Evolutionary conservation across 2,797 vertebrate species (phyloP).

Genomic region (Eulemur coronatus): DNA sequence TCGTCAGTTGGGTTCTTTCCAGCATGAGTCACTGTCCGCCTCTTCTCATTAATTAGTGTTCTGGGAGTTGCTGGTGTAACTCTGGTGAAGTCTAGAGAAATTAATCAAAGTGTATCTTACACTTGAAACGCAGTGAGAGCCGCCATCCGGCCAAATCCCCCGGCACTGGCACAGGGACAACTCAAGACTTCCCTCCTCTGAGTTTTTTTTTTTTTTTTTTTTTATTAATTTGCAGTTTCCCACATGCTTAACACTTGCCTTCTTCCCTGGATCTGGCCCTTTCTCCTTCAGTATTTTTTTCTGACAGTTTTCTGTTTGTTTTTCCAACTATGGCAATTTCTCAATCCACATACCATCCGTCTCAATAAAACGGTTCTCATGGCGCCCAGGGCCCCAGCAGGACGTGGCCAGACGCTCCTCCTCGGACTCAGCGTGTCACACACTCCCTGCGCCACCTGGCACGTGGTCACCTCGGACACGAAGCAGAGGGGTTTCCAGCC

Average conservation of each 20-base stretch:
- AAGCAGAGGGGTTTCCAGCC: background rate
- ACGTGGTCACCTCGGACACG: background rate
- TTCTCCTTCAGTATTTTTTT: conserved; percentile 26
- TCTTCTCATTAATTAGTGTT: conserved; percentile 36
- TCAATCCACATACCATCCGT: background rate
- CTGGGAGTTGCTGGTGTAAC: conserved; percentile 76
- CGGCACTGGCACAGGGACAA: conserved; percentile 46
- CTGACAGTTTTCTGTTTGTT: conserved; percentile 1
- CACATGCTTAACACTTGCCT: background rate
- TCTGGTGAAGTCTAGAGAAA: conserved; percentile 72
- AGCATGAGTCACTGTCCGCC: conserved; percentile 83
- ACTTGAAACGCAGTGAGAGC: conserved; percentile 49
- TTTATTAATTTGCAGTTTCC: background rate
- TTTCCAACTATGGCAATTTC: conserved; percentile 39
- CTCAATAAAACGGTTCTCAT: conserved; percentile 40
- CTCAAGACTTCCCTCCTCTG: background rate
- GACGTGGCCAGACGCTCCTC: background rate
- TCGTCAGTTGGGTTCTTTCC: conserved; percentile 66
- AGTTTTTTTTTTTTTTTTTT: background rate
- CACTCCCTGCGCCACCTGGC: background rate
- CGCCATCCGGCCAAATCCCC: conserved; percentile 70
- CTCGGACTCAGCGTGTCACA: background rate
- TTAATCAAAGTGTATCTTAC: conserved; percentile 74
- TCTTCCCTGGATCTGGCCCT: conserved; percentile 37
- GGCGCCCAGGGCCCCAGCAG: background rate